Base-by-base conservation (phyloP, 2,888 invertebrate genomes). In the Apamea monoglypha region DNA sequence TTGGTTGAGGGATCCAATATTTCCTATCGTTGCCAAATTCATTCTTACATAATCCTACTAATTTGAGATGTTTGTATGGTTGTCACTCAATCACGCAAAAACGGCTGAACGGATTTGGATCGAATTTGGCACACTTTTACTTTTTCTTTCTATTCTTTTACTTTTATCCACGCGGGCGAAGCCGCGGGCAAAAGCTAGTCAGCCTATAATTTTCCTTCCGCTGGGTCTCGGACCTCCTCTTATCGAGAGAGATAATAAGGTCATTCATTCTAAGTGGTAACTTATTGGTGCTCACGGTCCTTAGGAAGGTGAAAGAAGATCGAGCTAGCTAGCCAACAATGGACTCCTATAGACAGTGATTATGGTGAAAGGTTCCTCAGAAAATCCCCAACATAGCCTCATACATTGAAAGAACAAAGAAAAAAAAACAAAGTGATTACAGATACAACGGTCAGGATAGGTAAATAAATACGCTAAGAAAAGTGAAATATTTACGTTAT, bases 371-470 rank as follows among this genome's bases (percentile, higher is more conserved):
- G 8, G 18, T 61, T 50, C 40, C 25, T 40, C 82, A 32, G 29
- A 50, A 70, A 47, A 32, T 72, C 32, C 32, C 18, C 56, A 72
- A 66, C 81, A 81, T 25, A 59, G 32, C 80, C 18, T 18, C 63
- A 63, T 53, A 18, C 14, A 47, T 21, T 59, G 12, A 74, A 74
- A 71, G 14, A 71, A 59, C 6, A 56, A 47, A 47, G 47, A 70
- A 69, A 18, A 32, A 66, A 40, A 53, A 25, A 53, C 40, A 40
- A 10, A 50, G 63, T 10, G 10, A 74, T 25, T 29, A 53, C 40
- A 74, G 53, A 44, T 50, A 10, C 53, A 56, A 56, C 56, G 32
- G 18, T 32, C 32, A 25, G 18, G 5, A 44, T 75, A 59, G 76
- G 44, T 76, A 59, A 76, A 44, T 68, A 47, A 21, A 69, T 21